These are phyloP conservation scores for Craniophora ligustri DNA, from an alignment of 2,888 invertebrate genomes.

Conservation along the genomic window DNA sequence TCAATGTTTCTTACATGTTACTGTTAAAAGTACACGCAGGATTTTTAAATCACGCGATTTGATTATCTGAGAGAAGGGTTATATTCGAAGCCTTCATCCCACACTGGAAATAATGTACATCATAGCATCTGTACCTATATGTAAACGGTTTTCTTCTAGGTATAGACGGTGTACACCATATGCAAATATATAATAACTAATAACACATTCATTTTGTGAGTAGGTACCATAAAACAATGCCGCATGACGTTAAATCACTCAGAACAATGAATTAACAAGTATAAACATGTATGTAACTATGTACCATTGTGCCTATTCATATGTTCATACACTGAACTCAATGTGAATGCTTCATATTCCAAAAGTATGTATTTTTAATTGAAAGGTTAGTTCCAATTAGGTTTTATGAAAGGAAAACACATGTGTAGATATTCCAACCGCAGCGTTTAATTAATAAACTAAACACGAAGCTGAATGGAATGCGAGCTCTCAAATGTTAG, in stretches of 20 bases:
- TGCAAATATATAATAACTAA: no score
- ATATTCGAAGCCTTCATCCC: no score
- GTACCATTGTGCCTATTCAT: no score
- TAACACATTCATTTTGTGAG: background rate
- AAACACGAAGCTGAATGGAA: background rate
- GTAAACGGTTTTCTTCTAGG: no score
- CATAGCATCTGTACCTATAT: no score
- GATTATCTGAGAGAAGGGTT: no score
- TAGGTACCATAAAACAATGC: background rate
- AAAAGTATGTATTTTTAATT: background rate
- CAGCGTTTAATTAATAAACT: background rate
- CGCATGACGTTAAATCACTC: background rate
- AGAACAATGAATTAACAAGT: background rate
- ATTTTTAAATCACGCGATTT: no score
- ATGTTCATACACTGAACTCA: no score
- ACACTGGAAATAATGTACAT: no score
- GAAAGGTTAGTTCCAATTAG: background rate
- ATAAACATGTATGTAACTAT: background rate
- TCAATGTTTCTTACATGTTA: no score
- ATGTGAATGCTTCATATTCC: background rate
- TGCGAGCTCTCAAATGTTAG: background rate
- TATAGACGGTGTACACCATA: no score
- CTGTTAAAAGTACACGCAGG: no score
- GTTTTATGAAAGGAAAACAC: background rate
- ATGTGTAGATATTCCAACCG: background rate